Conservation (phyloP, 1,140 invertebrate genomes). For the Drosophila kikkawai region DNA sequence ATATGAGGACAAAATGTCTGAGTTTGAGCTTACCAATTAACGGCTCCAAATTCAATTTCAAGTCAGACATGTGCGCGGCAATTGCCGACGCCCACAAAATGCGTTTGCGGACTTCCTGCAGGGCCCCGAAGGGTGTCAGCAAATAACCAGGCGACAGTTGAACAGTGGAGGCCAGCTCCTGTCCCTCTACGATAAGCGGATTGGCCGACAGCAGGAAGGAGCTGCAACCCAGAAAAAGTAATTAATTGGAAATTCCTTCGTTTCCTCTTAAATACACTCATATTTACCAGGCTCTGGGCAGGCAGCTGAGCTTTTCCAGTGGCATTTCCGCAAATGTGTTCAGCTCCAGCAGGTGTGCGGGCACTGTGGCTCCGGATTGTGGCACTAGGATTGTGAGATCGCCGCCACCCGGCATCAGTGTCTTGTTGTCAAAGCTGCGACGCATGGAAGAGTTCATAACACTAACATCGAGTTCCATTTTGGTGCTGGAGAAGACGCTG, state of each 20-base stretch:
- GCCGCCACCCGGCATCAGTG: constrained; percentile 37
- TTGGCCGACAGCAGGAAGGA: constrained; percentile 72
- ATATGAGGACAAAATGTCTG: constrained; percentile 59
- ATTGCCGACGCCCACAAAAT: constrained; percentile 84
- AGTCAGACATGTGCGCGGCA: constrained; percentile 70
- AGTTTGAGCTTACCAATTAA: constrained; percentile 74
- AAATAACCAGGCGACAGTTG: constrained; percentile 77
- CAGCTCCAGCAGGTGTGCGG: constrained; percentile 65
- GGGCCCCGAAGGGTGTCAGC: constrained; percentile 71
- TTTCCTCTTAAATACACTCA: too few species aligned
- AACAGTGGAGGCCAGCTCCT: constrained; percentile 75
- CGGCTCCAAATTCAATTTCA: constrained; percentile 81
- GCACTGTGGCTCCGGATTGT: constrained; percentile 24
- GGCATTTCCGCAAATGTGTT: constrained; percentile 72
- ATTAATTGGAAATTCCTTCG: constrained; percentile 10
- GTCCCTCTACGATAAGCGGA: constrained; percentile 77
- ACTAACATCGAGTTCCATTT: constrained; percentile 68
- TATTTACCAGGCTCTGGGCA: constrained; percentile 64
- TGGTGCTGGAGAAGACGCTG: constrained; percentile 77
- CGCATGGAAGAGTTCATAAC: constrained; percentile 40
- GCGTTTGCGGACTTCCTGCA: constrained; percentile 83
- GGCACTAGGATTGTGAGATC: constrained; percentile 15
- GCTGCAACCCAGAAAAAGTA: constrained; percentile 37
- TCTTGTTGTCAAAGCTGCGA: constrained; percentile 58
- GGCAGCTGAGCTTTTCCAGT: constrained; percentile 64